phyloP scores from a whole-genome alignment of 2,797 vertebrate species.

The Melanotaenia boesemani region DNA sequence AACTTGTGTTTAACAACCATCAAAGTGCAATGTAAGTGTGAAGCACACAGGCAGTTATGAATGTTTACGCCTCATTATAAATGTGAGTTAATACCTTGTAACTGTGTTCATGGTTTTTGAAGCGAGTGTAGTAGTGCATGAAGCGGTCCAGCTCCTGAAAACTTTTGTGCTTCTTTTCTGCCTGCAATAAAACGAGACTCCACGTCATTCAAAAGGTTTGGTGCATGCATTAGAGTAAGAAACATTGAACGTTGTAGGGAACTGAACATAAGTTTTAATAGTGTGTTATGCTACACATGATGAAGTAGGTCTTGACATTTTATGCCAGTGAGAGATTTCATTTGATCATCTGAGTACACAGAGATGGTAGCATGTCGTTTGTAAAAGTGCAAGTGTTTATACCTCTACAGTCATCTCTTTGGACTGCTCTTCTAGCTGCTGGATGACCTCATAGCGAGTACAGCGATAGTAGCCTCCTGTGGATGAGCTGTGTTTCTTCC shows the following conservation, averaged over 20 bases:
- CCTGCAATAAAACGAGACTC: constrained; percentile 78
- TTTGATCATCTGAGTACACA: not conserved
- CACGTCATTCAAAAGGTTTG: not conserved
- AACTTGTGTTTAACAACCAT: not conserved
- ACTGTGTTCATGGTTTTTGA: constrained; percentile 99
- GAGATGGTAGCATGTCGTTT: not conserved
- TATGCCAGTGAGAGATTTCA: constrained; percentile 1
- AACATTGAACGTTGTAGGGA: not conserved
- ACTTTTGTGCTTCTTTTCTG: constrained; percentile 98
- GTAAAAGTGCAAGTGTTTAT: constrained; percentile 4
- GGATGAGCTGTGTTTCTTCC: constrained; percentile 99
- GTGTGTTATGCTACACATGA: constrained; percentile 1
- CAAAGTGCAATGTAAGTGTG: not conserved
- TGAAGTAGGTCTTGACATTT: not conserved
- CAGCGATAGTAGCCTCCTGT: constrained; percentile 99
- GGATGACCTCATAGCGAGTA: constrained; percentile 98
- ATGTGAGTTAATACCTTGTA: constrained; percentile 87
- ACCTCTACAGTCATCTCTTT: constrained; percentile 99
- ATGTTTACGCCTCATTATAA: not conserved
- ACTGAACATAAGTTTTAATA: constrained; percentile 1
- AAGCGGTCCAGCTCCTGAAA: constrained; percentile 99
- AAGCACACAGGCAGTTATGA: not conserved
- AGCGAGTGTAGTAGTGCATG: constrained; percentile 99
- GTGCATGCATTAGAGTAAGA: not conserved
- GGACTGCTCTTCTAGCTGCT: constrained; percentile 97